Evolutionary conservation across 2,797 vertebrate species (phyloP).

Genomic region (Smutsia gigantea): DNA sequence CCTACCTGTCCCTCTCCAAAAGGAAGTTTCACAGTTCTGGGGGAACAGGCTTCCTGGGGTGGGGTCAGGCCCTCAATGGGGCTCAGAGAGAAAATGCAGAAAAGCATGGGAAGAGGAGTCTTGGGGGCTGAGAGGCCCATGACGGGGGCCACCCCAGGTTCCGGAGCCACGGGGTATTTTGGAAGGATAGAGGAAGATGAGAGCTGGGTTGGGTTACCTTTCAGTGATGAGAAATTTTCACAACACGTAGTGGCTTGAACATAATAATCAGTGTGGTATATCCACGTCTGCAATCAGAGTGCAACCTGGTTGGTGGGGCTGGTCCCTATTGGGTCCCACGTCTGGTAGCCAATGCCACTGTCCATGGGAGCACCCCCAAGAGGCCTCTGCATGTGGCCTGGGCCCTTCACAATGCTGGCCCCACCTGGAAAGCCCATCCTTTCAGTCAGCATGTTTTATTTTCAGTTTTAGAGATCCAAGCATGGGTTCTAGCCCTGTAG

Average conservation of each 20-base stretch:
- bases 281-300: neutral
- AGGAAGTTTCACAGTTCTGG: neutral
- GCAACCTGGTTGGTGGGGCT: neutral
- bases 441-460: neutral
- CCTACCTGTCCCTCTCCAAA: neutral
- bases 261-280: neutral
- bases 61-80: neutral
- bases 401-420: too few species aligned
- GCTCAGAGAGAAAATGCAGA: neutral
- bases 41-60: neutral
- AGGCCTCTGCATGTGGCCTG: neutral
- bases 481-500: too few species aligned
- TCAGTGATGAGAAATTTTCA: slow-evolving; percentile 34
- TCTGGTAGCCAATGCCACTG: neutral
- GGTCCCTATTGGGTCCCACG: neutral
- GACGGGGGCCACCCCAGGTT: neutral
- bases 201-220: neutral
- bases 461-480: neutral
- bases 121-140: neutral
- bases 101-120: neutral
- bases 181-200: neutral
- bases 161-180: neutral
- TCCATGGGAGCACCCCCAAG: neutral
- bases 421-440: neutral
- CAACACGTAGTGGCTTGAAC: neutral